Base-by-base conservation (phyloP, 2,888 invertebrate genomes). In the Acleris emargana region DNA sequence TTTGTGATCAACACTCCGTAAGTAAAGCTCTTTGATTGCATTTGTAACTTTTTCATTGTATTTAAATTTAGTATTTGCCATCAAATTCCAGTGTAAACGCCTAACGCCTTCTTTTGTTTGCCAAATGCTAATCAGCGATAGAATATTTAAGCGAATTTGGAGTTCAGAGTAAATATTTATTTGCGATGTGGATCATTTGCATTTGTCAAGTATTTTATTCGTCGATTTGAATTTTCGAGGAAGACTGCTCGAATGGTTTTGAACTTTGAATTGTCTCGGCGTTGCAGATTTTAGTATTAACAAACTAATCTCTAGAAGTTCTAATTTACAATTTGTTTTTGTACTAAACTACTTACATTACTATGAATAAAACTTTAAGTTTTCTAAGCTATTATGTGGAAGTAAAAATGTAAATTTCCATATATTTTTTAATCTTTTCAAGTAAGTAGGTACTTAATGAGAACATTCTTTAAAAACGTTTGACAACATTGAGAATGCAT, bases 41-140 rank as follows among this genome's bases (percentile, higher is more conserved):
- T 64, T 53, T 22, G 18, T 22, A 20, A 55, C 17, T 43, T 59
- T 43, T 58, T 18, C 53, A 47, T 32, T 50, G 20, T 25, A 59
- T 59, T 59, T 43, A 59, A 54, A 64, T 54, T 28, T 42, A 11
- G n/a, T 59, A 59, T 54, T 58, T 53, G 52, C 25, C 54, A n/a
- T 55, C 43, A 60, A 28, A 60, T 16, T 53, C 28, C 49, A 11
- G 49, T n/a, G 28, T n/a, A 49, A 55, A 47, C 47, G 58, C 22
- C 38, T 49, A 59, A 62, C 66, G 60, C 64, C 69, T 61, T 55
- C 70, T 69, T 72, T 72, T 71, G 69, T 72, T 72, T 70, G 68
- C 70, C 18, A 16, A 59, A 63, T 62, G 72, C 68, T 73, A 73
- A 75, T 75, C 74, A 73, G 61, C 59, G 68, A 74, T 72, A 69